Evolutionary conservation across 53 echinoderm and acorn worm genomes (phyloP).

Genomic region (Stichopus horrens): DNA sequence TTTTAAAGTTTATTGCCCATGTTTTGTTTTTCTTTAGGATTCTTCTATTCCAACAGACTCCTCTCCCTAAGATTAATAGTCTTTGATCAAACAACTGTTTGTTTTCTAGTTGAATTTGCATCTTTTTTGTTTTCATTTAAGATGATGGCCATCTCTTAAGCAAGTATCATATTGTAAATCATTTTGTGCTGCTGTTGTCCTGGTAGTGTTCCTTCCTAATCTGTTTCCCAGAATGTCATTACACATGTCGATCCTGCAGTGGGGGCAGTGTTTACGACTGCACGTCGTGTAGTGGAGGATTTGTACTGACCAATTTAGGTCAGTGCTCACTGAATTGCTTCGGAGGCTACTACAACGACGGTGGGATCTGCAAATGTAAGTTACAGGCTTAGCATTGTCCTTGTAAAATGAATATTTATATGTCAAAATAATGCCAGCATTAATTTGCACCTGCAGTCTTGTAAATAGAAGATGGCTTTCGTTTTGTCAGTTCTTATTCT

Average conservation of each 20-base stretch:
- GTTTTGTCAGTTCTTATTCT: too few species aligned
- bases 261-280: slow-evolving; percentile 73
- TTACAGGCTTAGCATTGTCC: too few species aligned
- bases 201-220: background rate
- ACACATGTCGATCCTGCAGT: slow-evolving; percentile 75
- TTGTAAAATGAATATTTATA: too few species aligned
- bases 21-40: too few species aligned
- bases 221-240: slow-evolving; percentile 67
- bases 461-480: too few species aligned
- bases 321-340: slow-evolving; percentile 75
- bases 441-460: too few species aligned
- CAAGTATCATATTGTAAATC: background rate
- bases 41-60: too few species aligned
- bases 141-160: background rate
- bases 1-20: too few species aligned
- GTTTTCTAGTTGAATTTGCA: background rate
- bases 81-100: background rate
- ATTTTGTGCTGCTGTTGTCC: background rate
- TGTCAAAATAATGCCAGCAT: too few species aligned
- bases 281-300: slow-evolving; percentile 73
- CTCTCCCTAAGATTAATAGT: too few species aligned
- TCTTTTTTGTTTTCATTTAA: background rate
- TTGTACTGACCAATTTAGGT: slow-evolving; percentile 78
- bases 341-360: slow-evolving; percentile 83
- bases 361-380: slow-evolving; percentile 90